These are phyloP conservation scores for Druon quercuslanigerum DNA, from an alignment of 1,140 invertebrate species.

Conservation along the genomic window DNA sequence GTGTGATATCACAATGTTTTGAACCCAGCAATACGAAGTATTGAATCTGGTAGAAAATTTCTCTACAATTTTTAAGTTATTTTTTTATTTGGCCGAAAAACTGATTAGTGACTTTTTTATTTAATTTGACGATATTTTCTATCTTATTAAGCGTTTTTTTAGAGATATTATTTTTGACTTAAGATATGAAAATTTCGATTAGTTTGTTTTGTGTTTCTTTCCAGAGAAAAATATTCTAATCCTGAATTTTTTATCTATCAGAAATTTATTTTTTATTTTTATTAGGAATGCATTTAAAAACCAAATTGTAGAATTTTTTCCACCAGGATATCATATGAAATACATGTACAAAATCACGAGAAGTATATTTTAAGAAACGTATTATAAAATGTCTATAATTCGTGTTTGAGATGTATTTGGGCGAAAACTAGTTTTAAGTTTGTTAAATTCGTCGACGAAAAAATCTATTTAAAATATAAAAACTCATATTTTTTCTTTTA, in stretches of 20 bases:
- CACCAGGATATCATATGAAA: not conserved
- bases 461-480: not conserved
- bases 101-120: not conserved
- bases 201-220: not conserved
- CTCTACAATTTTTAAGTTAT: not conserved
- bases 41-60: too few species aligned
- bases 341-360: not conserved
- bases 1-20: too few species aligned
- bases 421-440: not conserved
- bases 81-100: not conserved
- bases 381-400: not conserved
- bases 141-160: too few species aligned
- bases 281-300: not conserved
- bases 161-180: too few species aligned
- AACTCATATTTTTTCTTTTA: not conserved
- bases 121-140: not conserved
- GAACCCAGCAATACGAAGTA: too few species aligned
- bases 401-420: not conserved
- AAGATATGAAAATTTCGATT: too few species aligned
- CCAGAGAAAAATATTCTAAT: not conserved
- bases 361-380: conserved; percentile 9
- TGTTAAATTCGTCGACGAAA: not conserved
- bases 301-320: not conserved
- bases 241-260: not conserved
- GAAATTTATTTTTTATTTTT: not conserved